phyloP scores from a whole-genome alignment of 2,888 invertebrate species.

The Philopedon plagiatum region DNA sequence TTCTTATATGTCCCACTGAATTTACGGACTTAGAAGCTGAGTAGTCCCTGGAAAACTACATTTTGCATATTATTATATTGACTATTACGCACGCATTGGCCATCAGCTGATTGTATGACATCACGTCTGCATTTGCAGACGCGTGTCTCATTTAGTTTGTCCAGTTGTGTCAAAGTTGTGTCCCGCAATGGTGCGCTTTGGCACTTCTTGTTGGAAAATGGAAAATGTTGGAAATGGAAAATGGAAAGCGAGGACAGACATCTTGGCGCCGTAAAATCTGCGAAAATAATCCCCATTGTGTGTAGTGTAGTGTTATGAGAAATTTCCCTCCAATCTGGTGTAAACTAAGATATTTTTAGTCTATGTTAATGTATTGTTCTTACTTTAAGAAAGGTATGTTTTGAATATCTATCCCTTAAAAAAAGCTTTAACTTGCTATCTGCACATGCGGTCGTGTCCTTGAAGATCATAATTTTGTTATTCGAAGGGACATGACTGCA shows the following conservation, averaged over 20 bases:
- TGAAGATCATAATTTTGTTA: background rate
- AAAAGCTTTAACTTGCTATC: background rate
- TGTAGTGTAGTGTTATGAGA: background rate
- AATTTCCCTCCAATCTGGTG: background rate
- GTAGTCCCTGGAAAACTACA: too few species aligned
- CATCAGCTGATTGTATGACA: too few species aligned
- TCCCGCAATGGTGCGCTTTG: too few species aligned
- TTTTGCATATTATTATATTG: too few species aligned
- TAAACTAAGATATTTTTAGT: background rate
- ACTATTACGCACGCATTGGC: too few species aligned
- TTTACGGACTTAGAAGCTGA: too few species aligned
- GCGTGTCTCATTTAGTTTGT: too few species aligned
- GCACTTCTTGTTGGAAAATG: too few species aligned
- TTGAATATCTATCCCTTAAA: background rate
- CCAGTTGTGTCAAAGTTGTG: too few species aligned
- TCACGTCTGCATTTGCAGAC: too few species aligned
- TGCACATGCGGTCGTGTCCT: background rate
- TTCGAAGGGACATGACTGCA: background rate
- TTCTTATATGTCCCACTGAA: too few species aligned
- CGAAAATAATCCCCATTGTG: slow-evolving; percentile 2
- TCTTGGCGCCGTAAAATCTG: background rate
- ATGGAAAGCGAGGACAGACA: slow-evolving; percentile 3
- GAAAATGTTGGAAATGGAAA: too few species aligned
- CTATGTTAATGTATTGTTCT: background rate
- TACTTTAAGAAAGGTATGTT: background rate